Percentiles rank a stretch among this genome's conserved stretches.
Evolutionary conservation across 92 coral and sea anemone genomes (phyloP).

Genomic region (Pocillopora meandrina): DNA sequence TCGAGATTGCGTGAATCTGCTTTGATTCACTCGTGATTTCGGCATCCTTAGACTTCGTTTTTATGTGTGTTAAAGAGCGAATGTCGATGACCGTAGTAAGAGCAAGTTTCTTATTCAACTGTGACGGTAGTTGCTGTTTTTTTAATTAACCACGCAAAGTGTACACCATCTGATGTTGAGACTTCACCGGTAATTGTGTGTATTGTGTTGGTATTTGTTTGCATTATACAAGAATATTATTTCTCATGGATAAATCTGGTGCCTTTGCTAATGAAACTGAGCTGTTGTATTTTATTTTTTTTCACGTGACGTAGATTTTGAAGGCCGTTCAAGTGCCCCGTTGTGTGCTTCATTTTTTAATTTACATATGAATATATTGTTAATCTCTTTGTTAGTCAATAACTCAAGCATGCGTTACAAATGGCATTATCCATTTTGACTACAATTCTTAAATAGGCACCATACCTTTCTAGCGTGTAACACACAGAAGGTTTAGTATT

Average conservation of each 20-base stretch:
- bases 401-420: neutral
- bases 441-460: too few species aligned
- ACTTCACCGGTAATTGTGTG: neutral
- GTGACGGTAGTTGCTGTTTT: constrained; percentile 19
- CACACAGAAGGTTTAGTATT: too few species aligned
- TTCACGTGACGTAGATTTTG: constrained; percentile 21
- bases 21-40: neutral
- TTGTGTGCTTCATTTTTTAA: neutral
- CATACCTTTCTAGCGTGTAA: too few species aligned
- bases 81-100: neutral
- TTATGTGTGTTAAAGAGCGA: neutral
- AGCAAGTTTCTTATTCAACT: constrained; percentile 1
- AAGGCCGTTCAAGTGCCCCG: constrained; percentile 15
- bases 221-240: neutral
- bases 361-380: constrained; percentile 24
- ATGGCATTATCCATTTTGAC: neutral
- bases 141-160: neutral
- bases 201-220: neutral
- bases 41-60: neutral
- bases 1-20: constrained; percentile 4
- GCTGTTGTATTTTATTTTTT: neutral
- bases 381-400: neutral
- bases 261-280: neutral
- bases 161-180: neutral
- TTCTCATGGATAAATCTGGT: neutral